Base-by-base conservation (phyloP, 2,113 vertebrate species). In the Carassius carassius region DNA sequence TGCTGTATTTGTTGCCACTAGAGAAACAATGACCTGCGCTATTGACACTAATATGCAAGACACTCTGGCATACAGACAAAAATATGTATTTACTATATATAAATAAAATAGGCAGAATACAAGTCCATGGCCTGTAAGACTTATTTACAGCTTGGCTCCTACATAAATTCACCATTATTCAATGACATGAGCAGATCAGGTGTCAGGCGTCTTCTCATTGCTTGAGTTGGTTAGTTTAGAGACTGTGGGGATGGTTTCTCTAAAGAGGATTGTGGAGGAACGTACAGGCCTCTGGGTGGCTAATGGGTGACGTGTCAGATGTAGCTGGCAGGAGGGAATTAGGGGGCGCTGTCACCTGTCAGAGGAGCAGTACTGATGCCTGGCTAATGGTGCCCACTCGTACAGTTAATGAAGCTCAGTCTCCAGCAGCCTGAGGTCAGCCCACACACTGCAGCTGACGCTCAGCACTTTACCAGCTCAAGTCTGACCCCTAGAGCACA, bases 291-390 rank as follows among this genome's bases (percentile, higher is more conserved):
- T 11, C 75, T 47, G 35, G 35, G 37, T 44, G 35, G 35, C 58
- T 44, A 80, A 63, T 47, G 78, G 78, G 3, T 47, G 78, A 65
- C 2, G n/a, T 63, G 78, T 47, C 44, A 44, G 78, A 29, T 47
- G 58, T 47, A 78, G 60, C 58, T 29, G 37, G 35, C 58, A 47
- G 78, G 35, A 78, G 54, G 32, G 54, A 78, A 60, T 60, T 21
- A 78, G 76, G 32, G 32, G 32, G 56, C 6, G n/a, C 56, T 41
- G 56, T 78, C 76, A 78, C 21, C 76, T 78, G 76, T 78, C 76
- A 78, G 75, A 76, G 49, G 14, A 56, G 23, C 10, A 77, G 49
- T 35, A 35, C 8, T 41, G 76, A 78, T 78, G 32, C 32, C 54
- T 7, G 11, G 21, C 76, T 78, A 78, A 79, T 47, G 58, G 58